phyloP scores from a whole-genome alignment of 2,797 vertebrate species.

The Lithobates pipiens region DNA sequence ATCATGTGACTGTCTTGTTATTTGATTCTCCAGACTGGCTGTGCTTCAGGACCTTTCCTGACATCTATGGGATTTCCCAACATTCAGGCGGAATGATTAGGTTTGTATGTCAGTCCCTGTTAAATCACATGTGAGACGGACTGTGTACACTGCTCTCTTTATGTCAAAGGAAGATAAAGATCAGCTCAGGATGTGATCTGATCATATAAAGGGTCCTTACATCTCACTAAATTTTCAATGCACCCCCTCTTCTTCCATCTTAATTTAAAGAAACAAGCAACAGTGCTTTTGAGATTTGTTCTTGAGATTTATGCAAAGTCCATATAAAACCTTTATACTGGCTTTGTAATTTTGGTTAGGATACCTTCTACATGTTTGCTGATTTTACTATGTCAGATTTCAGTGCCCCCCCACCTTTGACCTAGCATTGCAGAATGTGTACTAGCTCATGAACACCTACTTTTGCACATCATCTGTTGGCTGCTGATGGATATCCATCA shows the following conservation, averaged over 20 bases:
- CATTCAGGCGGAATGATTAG: constrained; percentile 41
- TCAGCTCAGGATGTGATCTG: constrained; percentile 11
- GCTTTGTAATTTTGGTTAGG: too few species aligned
- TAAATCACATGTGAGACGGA: constrained; percentile 49
- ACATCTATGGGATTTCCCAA: constrained; percentile 48
- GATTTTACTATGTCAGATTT: too few species aligned
- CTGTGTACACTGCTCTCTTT: constrained; percentile 48
- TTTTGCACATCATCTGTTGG: too few species aligned
- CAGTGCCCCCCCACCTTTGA: too few species aligned
- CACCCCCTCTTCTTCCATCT: not conserved
- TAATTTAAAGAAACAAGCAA: not conserved
- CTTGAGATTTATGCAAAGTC: too few species aligned
- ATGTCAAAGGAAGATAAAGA: constrained; percentile 42
- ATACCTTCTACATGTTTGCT: too few species aligned
- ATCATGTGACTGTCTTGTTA: constrained; percentile 34
- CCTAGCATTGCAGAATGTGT: too few species aligned
- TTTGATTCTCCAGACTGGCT: constrained; percentile 23
- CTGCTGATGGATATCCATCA: too few species aligned
- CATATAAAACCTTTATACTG: too few species aligned
- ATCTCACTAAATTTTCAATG: not conserved
- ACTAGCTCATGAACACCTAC: too few species aligned
- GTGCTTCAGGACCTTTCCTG: constrained; percentile 36
- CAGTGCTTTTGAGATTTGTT: not conserved
- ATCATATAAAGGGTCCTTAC: constrained; percentile 3
- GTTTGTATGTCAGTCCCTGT: constrained; percentile 38